Evolutionary conservation across 2,797 vertebrate species (phyloP).

Genomic region (Huso huso): DNA sequence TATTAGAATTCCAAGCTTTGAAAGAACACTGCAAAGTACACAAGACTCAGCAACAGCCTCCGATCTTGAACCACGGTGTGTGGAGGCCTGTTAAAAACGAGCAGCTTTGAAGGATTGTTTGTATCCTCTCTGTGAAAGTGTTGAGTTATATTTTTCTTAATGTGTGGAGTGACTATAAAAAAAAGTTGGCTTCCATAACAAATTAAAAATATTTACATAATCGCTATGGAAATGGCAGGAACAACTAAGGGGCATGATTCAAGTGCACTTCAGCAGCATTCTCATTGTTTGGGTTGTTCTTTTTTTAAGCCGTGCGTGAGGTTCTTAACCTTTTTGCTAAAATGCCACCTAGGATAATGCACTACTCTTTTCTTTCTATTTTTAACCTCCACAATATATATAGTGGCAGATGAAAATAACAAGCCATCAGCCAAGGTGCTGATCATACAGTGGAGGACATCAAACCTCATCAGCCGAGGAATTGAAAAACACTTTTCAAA

Average conservation of each 20-base stretch:
- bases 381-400: too few relatives aligned
- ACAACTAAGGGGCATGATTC: slow-evolving; percentile 30
- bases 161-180: slow-evolving; percentile 16
- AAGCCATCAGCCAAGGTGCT: too few relatives aligned
- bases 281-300: slow-evolving; percentile 28
- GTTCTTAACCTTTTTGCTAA: slow-evolving; percentile 25
- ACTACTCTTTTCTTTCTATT: background rate
- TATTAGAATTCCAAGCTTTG: too few relatives aligned
- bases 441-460: too few relatives aligned
- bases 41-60: too few relatives aligned
- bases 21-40: too few relatives aligned
- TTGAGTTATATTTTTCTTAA: slow-evolving; percentile 23
- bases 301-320: slow-evolving; percentile 20
- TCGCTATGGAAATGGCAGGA: slow-evolving; percentile 38
- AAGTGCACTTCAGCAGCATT: slow-evolving; percentile 23
- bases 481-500: too few relatives aligned
- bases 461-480: too few relatives aligned
- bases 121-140: slow-evolving; percentile 9
- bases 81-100: slow-evolving; percentile 11
- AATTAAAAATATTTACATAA: slow-evolving; percentile 31
- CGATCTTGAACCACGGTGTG: too few relatives aligned
- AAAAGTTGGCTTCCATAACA: slow-evolving; percentile 19
- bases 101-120: slow-evolving; percentile 16
- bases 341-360: slow-evolving; percentile 6
- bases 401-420: too few relatives aligned